Base-by-base conservation (phyloP, 1,140 invertebrate species). In the Alviniconcha marisindica region DNA sequence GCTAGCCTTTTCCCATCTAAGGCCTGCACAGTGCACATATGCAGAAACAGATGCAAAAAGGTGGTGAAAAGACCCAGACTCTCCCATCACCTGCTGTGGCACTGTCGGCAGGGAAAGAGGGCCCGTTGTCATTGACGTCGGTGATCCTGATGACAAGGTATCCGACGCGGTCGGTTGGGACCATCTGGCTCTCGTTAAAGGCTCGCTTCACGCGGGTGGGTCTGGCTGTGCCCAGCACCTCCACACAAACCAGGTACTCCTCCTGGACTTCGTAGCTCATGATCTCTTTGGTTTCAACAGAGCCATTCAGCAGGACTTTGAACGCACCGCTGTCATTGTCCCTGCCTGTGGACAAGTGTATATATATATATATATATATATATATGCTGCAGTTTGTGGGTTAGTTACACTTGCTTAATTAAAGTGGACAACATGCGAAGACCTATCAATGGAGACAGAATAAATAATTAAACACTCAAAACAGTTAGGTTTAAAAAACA, bases 71-170 rank as follows among this genome's bases (percentile, higher is more conserved):
- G n/a, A n/a, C n/a, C n/a, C n/a, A n/a, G n/a, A n/a, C n/a, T n/a
- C n/a, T n/a, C n/a, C n/a, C n/a, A n/a, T n/a, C n/a, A 90, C 89
- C 86, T 83, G 76, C 83, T 54, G 38, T 60, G 5, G 77, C 33
- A 31, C 2, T 21, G 24, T 73, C 71, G 14, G 81, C 5, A 7
- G 71, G 51, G 54, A 90, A 90, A 0, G 18, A 69, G 2, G 89
- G 88, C 42, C 88, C 85, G 56, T 88, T 86, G 44, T 90, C 89
- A 83, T 90, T 90, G 12, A 74, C 14, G 82, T 90, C 89, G 24
- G 48, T 48, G 0, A 90, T 71, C 2, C 38, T 77, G 21, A 90
- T 78, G 38, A 83, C 14, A 15, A 90, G 31, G 51, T 87, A 90
- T 0, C 81, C 84, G 0, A 90, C 85, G 36, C 77, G 82, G 40